Evolutionary conservation across 92 coral and sea anemone species (phyloP).

Genomic region (Plumapathes pennacea): DNA sequence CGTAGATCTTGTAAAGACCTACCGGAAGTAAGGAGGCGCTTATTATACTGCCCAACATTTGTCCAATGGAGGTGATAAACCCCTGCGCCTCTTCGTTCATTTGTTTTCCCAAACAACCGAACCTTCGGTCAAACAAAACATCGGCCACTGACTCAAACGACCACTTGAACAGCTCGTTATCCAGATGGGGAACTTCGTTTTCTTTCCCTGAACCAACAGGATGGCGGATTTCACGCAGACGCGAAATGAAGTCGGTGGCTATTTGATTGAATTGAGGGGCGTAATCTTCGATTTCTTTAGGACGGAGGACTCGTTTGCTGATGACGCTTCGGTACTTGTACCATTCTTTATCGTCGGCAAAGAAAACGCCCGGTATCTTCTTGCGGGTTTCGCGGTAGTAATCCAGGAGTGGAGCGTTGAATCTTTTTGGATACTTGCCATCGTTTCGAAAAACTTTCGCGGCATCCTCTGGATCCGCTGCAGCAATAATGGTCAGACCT

Average conservation of each 20-base stretch:
- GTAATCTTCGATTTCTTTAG: slow-evolving; percentile 64
- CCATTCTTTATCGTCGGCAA: slow-evolving; percentile 67
- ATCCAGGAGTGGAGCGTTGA: slow-evolving; percentile 25
- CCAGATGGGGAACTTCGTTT: slow-evolving; percentile 49
- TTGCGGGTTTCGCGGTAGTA: slow-evolving; percentile 44
- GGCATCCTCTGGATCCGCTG: slow-evolving; percentile 48
- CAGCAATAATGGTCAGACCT: slow-evolving; percentile 1
- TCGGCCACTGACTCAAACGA: slow-evolving; percentile 82
- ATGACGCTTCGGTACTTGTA: slow-evolving; percentile 52
- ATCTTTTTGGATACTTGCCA: slow-evolving; percentile 54
- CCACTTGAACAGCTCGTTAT: slow-evolving; percentile 67
- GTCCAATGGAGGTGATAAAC: slow-evolving; percentile 49
- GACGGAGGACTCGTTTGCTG: slow-evolving; percentile 67
- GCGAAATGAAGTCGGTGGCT: slow-evolving; percentile 34
- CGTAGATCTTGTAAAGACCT: slow-evolving; percentile 61
- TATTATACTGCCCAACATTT: slow-evolving; percentile 9
- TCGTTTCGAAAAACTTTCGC: slow-evolving; percentile 59
- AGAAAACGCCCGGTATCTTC: slow-evolving; percentile 61
- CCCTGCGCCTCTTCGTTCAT: slow-evolving; percentile 41
- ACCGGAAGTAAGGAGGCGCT: slow-evolving; percentile 23
- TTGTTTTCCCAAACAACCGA: slow-evolving; percentile 40
- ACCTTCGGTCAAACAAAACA: slow-evolving; percentile 65
- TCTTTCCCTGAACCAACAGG: slow-evolving; percentile 22
- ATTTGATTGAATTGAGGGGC: slow-evolving; percentile 59
- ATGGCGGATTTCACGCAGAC: slow-evolving; percentile 45